Conservation (phyloP, 2,797 vertebrate species). For the Sebastolobus altivelis region DNA sequence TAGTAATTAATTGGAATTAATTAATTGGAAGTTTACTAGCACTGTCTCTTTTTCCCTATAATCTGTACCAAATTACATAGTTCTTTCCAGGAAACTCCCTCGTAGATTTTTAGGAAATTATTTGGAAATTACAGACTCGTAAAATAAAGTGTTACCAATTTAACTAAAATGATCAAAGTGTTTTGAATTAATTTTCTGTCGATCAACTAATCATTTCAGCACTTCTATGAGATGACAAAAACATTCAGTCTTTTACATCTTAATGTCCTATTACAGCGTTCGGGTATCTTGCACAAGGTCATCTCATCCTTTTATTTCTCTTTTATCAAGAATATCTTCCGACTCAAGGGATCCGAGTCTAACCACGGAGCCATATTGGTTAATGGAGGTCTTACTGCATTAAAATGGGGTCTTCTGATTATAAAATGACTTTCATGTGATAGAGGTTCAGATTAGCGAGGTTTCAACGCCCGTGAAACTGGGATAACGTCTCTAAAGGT, state of each 20-base stretch:
- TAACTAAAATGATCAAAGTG: neutral
- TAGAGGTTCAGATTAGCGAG: conserved; percentile 54
- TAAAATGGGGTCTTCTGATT: conserved; percentile 36
- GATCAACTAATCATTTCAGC: neutral
- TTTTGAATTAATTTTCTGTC: neutral
- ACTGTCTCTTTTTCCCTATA: neutral
- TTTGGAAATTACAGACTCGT: neutral
- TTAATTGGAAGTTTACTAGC: neutral
- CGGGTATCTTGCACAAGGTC: conserved; percentile 32
- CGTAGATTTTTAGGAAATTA: neutral
- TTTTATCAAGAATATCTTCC: conserved; percentile 47
- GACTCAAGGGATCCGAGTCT: conserved; percentile 28
- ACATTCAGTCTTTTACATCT: conserved; percentile 1
- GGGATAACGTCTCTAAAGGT: conserved; percentile 64
- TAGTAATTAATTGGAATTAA: too few relatives aligned
- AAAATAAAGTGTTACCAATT: neutral
- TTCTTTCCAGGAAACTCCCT: neutral
- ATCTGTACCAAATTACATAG: neutral
- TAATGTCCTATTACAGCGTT: neutral
- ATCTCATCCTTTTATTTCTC: conserved; percentile 39
- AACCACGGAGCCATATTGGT: conserved; percentile 21
- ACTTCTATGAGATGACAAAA: neutral
- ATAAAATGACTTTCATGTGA: conserved; percentile 55
- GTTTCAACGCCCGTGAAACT: conserved; percentile 50
- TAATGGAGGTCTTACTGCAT: conserved; percentile 59